phyloP scores from a whole-genome alignment of 92 coral and sea anemone species.

The Chrysogorgia sp. region DNA sequence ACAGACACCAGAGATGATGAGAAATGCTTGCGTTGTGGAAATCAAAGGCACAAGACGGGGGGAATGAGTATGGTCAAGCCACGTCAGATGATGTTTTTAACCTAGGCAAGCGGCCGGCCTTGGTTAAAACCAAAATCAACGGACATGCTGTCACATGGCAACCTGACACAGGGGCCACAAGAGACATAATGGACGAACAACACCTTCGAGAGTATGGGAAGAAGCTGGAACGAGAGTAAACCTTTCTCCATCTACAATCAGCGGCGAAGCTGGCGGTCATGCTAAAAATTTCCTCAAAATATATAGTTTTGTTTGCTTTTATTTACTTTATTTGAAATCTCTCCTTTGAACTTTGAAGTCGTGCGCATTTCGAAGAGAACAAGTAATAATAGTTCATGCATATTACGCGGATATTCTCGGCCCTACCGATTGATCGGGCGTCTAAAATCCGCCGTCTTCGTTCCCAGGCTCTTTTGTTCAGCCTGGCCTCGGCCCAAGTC shows the following conservation, averaged over 20 bases:
- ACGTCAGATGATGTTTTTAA: conserved; percentile 30
- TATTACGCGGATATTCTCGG: too few species aligned
- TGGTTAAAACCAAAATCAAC: conserved; percentile 18
- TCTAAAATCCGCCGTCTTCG: too few species aligned
- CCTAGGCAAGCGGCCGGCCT: conserved; percentile 11
- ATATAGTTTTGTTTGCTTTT: too few species aligned
- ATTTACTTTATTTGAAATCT: too few species aligned
- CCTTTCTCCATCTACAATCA: conserved; percentile 30
- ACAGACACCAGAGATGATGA: neutral
- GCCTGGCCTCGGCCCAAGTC: too few species aligned
- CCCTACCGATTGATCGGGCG: too few species aligned
- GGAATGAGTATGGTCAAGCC: conserved; percentile 31
- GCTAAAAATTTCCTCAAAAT: too few species aligned
- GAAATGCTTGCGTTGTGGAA: conserved; percentile 10
- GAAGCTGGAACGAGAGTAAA: conserved; percentile 8
- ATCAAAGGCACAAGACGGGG: neutral
- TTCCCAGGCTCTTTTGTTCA: too few species aligned
- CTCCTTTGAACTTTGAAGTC: too few species aligned
- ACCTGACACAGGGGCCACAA: conserved; percentile 29
- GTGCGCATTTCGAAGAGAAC: too few species aligned
- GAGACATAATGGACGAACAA: conserved; percentile 33
- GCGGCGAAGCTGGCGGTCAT: conserved; percentile 4
- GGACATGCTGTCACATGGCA: conserved; percentile 21
- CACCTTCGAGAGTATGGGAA: conserved; percentile 11
- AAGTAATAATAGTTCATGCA: too few species aligned